phyloP scores from a whole-genome alignment of 1,140 invertebrate species.

The Pygmarrhopalites habei region DNA sequence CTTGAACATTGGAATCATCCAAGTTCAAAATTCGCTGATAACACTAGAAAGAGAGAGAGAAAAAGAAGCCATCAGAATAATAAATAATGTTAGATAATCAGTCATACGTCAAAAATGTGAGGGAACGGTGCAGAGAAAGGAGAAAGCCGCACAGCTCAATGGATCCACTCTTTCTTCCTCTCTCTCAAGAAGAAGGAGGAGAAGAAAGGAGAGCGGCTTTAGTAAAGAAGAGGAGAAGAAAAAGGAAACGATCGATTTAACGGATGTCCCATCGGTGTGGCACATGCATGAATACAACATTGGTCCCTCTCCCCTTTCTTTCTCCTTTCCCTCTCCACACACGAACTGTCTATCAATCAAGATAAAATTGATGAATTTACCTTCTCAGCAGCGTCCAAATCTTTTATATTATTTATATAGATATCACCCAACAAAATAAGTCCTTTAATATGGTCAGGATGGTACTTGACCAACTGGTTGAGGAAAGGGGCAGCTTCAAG shows the following conservation, averaged over 20 bases:
- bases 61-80: neutral
- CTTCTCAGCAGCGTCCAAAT: conserved; percentile 82
- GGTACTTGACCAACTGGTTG: conserved; percentile 79
- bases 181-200: too few species aligned
- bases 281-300: too few species aligned
- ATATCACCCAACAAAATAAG: conserved; percentile 90
- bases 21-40: conserved; percentile 77
- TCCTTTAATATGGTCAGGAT: conserved; percentile 91
- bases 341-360: too few species aligned
- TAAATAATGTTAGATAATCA: conserved; percentile 27
- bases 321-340: too few species aligned
- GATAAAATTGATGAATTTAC: too few species aligned
- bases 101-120: neutral
- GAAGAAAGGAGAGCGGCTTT: neutral
- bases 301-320: too few species aligned
- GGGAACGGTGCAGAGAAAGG: too few species aligned
- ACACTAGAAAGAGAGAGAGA: conserved; percentile 56
- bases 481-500: conserved; percentile 87
- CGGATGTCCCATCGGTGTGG: too few species aligned
- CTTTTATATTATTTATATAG: conserved; percentile 92
- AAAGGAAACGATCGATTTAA: neutral
- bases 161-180: too few species aligned
- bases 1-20: conserved; percentile 88
- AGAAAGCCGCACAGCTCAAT: too few species aligned
- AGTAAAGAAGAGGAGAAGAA: neutral